Base-by-base conservation (phyloP, 2,888 invertebrate genomes). In the Cryptus armator region DNA sequence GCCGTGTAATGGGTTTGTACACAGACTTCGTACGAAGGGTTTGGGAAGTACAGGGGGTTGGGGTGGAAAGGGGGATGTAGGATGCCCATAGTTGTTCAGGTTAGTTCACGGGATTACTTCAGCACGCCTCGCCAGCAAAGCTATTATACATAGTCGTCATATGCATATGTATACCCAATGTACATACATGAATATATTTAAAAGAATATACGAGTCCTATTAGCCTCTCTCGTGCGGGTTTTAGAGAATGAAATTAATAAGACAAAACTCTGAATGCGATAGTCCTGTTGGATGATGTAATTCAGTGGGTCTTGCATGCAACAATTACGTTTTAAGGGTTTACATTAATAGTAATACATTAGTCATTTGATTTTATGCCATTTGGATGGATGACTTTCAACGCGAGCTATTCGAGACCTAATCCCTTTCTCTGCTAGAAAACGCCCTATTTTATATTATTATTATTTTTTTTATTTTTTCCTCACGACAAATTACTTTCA, bases 301-400 rank as follows among this genome's bases (percentile, higher is more conserved):
- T 64, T 71, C 74, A 67, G 44, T 66, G 53, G 46, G 44, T 48
- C 12, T 71, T 70, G 53, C 46, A 37, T 32, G n/a, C 32, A 44
- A 66, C 62, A 46, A 43, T 43, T 56, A 76, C 71, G 62, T 12
- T 46, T 37, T 19, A 7, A 46, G n/a, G 66, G 56, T 75, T 7
- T 37, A 9, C 5, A 37, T 37, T 5, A 51, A 32, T 53, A n/a
- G 70, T 74, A 78, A 77, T 84, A 46, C 46, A 14, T 51, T 24
- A 53, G 64, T 44, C 44, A 10, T 59, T 77, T 74, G 74, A 81
- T 84, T 84, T 78, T 53, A 78, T 81, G 76, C 70, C 75, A 75
- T 76, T 75, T 70, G 62, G 70, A 76, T 44, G 68, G 53, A 37
- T 37, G 37, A 48, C 48, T 48, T n/a, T 48, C 1, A n/a, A n/a